These are phyloP conservation scores for Brachionus sp. DNA, from an alignment of 1,140 invertebrate genomes.

Conservation along the genomic window DNA sequence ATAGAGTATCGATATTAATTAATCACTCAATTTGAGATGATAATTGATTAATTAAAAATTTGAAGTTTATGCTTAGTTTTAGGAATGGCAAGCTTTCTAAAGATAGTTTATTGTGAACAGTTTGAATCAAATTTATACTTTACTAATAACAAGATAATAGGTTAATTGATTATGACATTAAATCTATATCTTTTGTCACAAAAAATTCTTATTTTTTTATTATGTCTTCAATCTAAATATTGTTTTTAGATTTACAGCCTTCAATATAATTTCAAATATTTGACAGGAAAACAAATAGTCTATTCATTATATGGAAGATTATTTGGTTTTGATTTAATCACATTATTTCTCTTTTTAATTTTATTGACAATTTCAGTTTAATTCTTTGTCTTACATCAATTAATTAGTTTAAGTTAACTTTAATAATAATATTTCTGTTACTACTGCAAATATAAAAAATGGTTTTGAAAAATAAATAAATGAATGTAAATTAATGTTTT, in stretches of 20 bases:
- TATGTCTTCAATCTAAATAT: background rate
- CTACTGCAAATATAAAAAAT: too few species aligned
- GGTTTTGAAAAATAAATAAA: too few species aligned
- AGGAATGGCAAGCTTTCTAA: background rate
- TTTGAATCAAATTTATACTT: background rate
- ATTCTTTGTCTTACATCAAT: background rate
- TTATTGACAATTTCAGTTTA: background rate
- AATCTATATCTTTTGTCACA: background rate
- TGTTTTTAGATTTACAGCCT: background rate
- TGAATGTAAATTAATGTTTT: too few species aligned
- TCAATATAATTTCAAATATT: background rate
- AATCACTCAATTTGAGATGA: constrained; percentile 18
- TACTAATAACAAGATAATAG: constrained; percentile 9
- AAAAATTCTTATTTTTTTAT: background rate
- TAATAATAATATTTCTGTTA: too few species aligned
- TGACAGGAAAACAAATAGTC: background rate
- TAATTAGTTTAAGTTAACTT: too few species aligned
- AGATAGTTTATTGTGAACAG: background rate
- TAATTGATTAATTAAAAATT: constrained; percentile 13
- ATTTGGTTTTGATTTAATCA: background rate
- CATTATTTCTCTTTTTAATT: background rate
- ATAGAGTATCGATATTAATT: background rate
- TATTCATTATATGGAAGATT: background rate
- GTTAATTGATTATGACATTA: background rate
- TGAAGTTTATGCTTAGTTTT: background rate